Evolutionary conservation across 2,888 invertebrate genomes (phyloP).

Genomic region (Morpho deidamia): DNA sequence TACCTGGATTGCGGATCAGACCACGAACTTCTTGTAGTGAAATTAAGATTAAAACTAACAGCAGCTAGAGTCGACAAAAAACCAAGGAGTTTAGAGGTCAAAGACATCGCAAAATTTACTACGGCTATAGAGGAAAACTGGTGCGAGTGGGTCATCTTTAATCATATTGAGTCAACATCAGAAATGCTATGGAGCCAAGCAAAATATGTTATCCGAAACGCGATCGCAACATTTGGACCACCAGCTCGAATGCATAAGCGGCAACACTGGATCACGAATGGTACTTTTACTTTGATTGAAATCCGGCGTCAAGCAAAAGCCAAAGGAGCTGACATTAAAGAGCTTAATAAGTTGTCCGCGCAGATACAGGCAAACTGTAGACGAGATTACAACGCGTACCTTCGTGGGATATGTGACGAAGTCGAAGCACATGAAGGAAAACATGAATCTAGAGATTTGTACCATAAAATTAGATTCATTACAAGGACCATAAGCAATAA

Average conservation of each 20-base stretch:
- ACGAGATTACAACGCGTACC: neutral
- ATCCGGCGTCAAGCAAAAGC: neutral
- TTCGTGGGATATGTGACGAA: constrained; percentile 1
- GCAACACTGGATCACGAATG: constrained; percentile 8
- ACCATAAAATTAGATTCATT: neutral
- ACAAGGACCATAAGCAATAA: neutral
- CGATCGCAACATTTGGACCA: neutral
- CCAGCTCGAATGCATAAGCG: neutral
- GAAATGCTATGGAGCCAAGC: neutral
- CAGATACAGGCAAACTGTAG: constrained; percentile 4
- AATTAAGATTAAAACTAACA: neutral
- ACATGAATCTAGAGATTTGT: constrained; percentile 31
- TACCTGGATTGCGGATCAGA: no score
- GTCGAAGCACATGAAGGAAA: neutral
- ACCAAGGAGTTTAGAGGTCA: neutral
- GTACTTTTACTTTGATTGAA: constrained; percentile 5
- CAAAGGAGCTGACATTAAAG: neutral
- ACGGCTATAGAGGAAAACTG: neutral
- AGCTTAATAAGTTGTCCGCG: constrained; percentile 1
- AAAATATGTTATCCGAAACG: neutral
- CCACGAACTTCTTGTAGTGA: neutral
- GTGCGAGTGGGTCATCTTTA: neutral
- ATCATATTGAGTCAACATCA: neutral
- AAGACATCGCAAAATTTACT: neutral
- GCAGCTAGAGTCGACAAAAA: neutral